Evolutionary conservation across 37 sponge, comb jelly and placozoan genomes (phyloP), one percentile per base, ranked within the genome.

Genomic region (Bolinopsis microptera): DNA sequence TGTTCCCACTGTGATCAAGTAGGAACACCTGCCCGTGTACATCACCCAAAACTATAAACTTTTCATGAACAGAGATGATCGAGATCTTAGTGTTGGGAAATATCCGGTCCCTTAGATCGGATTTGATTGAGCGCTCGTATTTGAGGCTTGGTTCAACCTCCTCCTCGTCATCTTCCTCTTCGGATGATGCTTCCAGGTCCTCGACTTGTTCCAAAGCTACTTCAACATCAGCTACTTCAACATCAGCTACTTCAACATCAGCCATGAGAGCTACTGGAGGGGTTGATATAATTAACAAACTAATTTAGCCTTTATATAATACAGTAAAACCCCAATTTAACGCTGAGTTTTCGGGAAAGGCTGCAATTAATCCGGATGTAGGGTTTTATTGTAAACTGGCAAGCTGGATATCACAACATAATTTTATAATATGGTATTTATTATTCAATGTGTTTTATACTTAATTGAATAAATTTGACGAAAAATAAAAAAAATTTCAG

Each of bases 1-100:
- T 86, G 48, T 39, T 86, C n/a, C 90, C 90, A 86, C 90, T 86
- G 24, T 86, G 90, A 86, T 86, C 90, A 35, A 86, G 35, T 30
- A 86, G 35, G 61, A 41, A 86, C 32, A 86, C 90, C 26, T 86
- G 90, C 0, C 90, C 90, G 3, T 41, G 37, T 18, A 86, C 30
- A 27, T 86, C 90, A 41, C 90, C 90, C 26, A 86, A 38, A 41
- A 86, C 90, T 13, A 86, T 86, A 38, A 86, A 86, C 35, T 86
- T 86, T 27, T 86, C 90, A 24, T 86, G 90, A 16, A 86, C 90
- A n/a, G 90, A 39, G n/a, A 86, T 25, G 0, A 41, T 86, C 5
- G 90, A 41, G 16, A 86, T 86, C 35, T 40, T 86, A 2, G 90
- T 86, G 61, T 86, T 35, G 1, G 90, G 90, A 40, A 86, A 86